phyloP scores from a whole-genome alignment of 2,113 vertebrate species.

The Empidonax alnorum region DNA sequence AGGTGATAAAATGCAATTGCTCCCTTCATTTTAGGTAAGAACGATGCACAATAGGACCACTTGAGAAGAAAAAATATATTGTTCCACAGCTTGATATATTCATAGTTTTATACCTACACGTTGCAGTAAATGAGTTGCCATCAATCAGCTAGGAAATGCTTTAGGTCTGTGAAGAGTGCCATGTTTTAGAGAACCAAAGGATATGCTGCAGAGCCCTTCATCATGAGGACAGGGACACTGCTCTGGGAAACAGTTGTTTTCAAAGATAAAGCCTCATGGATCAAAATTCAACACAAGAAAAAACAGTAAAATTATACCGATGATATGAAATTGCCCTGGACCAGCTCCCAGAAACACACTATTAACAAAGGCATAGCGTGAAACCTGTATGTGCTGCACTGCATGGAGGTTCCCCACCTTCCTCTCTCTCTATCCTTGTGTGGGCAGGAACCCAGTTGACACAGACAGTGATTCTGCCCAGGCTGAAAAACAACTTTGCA shows the following conservation, averaged over 20 bases:
- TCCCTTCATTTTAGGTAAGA: conserved; percentile 7
- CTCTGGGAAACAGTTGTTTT: conserved; percentile 13
- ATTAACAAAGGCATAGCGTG: background rate
- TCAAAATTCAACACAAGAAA: conserved; percentile 6
- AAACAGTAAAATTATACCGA: conserved; percentile 12
- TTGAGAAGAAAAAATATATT: background rate
- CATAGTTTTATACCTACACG: background rate
- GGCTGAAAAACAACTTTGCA: background rate
- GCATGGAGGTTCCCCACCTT: background rate
- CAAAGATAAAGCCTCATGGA: conserved; percentile 36
- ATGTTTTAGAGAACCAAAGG: background rate
- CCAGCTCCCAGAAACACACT: conserved; percentile 18
- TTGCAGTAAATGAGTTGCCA: conserved; percentile 25
- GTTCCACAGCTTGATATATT: conserved; percentile 4
- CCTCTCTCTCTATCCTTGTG: background rate
- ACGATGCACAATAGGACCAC: accelerated
- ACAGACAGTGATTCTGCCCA: background rate
- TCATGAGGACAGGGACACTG: background rate
- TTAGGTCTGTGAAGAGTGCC: background rate
- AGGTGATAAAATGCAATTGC: conserved; percentile 36
- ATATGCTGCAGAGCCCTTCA: conserved; percentile 18
- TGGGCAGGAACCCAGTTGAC: background rate
- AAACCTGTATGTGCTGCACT: background rate
- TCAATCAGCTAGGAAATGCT: conserved; percentile 26
- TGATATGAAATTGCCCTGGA: background rate